Evolutionary conservation across 1,140 invertebrate species (phyloP), one percentile per base, ranked within the genome.

Genomic region (Scaptomyza montana): DNA sequence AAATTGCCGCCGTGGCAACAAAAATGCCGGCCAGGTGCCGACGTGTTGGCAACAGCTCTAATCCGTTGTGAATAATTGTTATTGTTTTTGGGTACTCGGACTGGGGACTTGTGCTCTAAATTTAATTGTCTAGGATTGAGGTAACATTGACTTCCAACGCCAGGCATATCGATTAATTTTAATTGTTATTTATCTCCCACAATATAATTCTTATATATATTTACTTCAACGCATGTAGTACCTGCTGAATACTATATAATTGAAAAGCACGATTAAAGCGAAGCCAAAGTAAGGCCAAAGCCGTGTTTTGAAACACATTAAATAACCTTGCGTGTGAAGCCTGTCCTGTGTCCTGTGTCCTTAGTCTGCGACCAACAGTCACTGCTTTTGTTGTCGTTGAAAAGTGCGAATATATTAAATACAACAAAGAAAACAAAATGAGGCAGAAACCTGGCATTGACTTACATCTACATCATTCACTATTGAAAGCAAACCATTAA

Each of bases 1-100:
- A 87, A 87, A 87, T 86, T 86, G 70, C 78, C 47, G 71, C 67
- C 59, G 16, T 53, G 78, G 50, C 70, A 70, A 61, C 62, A 74
- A 56, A 67, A 56, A 56, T 59, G 76, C 57, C 75, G 62, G 61
- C 72, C 84, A 89, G 80, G 77, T 87, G 84, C 65, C 84, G 80
- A 85, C 80, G 74, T 86, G 81, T 85, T 80, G 77, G 63, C 80
- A 75, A 89, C 84, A 89, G 70, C 77, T 77, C 61, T 84, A 89
- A 89, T 84, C 84, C 84, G 78, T 84, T 82, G 84, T 87, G 84
- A 89, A 84, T 89, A 89, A 89, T 89, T 80, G 85, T 80, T 84
- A 89, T 87, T 69, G 84, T 84, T 89, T 87, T 62, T 76, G 79
- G 63, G 63, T 16, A 16, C 66, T 61, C 46, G 43, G 60, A 25